Conservation (phyloP, 2,113 vertebrate species). For the Dendropsophus ebraccatus region DNA sequence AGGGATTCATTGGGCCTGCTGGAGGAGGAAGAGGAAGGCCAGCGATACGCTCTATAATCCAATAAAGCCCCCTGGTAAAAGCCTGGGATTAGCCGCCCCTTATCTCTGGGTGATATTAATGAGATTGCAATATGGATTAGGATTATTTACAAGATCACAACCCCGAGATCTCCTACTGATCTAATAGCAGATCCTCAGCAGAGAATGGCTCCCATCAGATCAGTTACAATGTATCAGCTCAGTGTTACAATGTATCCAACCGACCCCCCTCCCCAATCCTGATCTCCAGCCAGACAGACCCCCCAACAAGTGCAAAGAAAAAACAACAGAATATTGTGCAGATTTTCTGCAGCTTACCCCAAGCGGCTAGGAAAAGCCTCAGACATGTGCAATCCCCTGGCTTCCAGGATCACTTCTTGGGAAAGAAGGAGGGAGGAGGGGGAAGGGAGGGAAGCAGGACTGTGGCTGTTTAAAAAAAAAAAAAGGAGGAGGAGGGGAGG, state of each 20-base stretch:
- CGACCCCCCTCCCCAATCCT: slow-evolving; percentile 29
- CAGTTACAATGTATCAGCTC: slow-evolving; percentile 49
- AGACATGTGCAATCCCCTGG: slow-evolving; percentile 28
- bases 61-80: background rate
- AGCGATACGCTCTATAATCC: background rate
- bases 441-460: slow-evolving; percentile 33
- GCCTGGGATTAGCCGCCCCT: background rate
- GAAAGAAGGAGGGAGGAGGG: background rate
- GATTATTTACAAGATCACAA: background rate
- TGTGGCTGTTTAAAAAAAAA: background rate
- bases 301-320: slow-evolving; percentile 57
- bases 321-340: background rate
- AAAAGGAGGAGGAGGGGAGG: slow-evolving; percentile 51
- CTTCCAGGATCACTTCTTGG: slow-evolving; percentile 41
- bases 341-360: slow-evolving; percentile 45
- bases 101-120: background rate
- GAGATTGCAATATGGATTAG: background rate
- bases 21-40: background rate
- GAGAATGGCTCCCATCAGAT: slow-evolving; percentile 22
- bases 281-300: slow-evolving; percentile 57
- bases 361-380: background rate
- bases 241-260: slow-evolving; percentile 12
- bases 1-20: slow-evolving; percentile 62
- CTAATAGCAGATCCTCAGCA: background rate
- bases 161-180: background rate